Conservation (phyloP, 2,113 vertebrate genomes). For the Hylia prasina region DNA sequence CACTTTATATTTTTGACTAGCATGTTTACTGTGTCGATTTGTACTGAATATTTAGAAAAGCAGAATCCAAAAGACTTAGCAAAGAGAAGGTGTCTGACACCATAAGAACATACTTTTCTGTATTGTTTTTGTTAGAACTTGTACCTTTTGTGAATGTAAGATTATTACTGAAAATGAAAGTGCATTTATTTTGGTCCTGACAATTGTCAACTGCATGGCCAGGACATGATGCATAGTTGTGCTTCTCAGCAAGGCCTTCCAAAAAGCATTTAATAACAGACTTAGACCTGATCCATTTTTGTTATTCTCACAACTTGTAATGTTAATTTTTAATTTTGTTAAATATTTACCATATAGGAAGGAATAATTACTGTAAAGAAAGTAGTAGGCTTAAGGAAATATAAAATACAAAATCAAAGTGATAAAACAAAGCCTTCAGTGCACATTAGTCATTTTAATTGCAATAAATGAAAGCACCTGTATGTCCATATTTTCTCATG, state of each 20-base stretch:
- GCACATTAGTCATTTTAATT: background rate
- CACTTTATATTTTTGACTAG: background rate
- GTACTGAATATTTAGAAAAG: background rate
- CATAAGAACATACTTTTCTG: background rate
- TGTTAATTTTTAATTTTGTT: conserved; percentile 19
- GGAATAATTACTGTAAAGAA: conserved; percentile 23
- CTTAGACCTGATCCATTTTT: conserved; percentile 27
- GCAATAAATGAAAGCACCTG: background rate
- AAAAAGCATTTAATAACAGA: background rate
- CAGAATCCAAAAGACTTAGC: background rate
- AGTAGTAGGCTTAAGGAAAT: conserved; percentile 10
- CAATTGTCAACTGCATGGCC: background rate
- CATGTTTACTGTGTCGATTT: background rate
- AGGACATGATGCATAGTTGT: background rate
- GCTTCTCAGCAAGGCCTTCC: background rate
- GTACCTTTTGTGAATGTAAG: background rate
- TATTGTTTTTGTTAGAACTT: background rate
- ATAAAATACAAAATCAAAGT: background rate
- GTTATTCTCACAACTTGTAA: conserved; percentile 22
- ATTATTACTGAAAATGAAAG: background rate
- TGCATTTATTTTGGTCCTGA: background rate
- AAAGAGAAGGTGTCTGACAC: background rate
- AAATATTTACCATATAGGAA: conserved; percentile 45
- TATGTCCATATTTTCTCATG: background rate
- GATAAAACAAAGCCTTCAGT: background rate